These are phyloP conservation scores for Acholoe squamosa DNA, from an alignment of 2,888 invertebrate genomes.

Conservation along the genomic window DNA sequence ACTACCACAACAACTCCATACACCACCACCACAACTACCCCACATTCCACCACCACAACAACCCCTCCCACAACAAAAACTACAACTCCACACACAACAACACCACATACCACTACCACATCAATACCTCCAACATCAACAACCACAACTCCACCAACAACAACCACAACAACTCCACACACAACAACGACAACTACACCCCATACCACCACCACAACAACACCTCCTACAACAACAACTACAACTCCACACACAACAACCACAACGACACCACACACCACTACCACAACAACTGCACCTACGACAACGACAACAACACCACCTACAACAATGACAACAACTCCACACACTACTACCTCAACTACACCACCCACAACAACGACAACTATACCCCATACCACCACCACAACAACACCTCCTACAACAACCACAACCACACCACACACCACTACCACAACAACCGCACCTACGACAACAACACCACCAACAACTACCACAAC, in stretches of 20 bases:
- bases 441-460: background rate
- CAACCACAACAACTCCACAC: background rate
- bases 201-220: background rate
- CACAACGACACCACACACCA: constrained; percentile 1
- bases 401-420: background rate
- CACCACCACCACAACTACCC: background rate
- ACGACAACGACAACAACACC: background rate
- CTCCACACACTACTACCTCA: background rate
- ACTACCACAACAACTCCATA: background rate
- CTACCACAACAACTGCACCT: background rate
- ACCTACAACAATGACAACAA: background rate
- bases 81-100: background rate
- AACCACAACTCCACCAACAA: background rate
- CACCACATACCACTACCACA: background rate
- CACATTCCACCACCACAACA: background rate
- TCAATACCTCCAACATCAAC: background rate
- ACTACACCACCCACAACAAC: background rate
- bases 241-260: constrained; percentile 9
- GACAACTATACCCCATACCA: background rate
- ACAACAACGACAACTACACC: background rate
- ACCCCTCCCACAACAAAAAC: background rate
- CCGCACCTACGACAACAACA: background rate
- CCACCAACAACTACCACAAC: background rate
- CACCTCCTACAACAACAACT: background rate
- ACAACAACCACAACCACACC: constrained; percentile 6